These are phyloP conservation scores for Corythoichthys intestinalis DNA, from an alignment of 2,113 vertebrate species.

Conservation along the genomic window DNA sequence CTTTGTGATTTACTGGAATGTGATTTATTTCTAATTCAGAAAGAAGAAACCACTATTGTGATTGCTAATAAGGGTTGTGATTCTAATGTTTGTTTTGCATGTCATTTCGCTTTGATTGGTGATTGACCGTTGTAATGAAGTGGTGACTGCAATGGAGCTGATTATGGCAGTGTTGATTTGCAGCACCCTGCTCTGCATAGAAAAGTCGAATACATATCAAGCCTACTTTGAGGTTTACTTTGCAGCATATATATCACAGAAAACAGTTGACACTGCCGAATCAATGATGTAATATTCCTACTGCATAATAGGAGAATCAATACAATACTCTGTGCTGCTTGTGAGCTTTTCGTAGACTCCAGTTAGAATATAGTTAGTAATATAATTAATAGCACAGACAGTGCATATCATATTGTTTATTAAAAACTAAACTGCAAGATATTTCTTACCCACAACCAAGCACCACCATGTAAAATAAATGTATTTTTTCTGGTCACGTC, in stretches of 20 bases:
- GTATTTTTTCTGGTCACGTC: background rate
- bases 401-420: background rate
- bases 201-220: constrained; percentile 20
- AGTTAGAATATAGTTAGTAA: background rate
- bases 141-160: constrained; percentile 46
- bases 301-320: no score
- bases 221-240: constrained; percentile 6
- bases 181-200: constrained; percentile 53
- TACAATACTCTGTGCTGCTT: background rate
- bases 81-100: constrained; percentile 47
- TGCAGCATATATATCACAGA: constrained; percentile 14
- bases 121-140: constrained; percentile 29
- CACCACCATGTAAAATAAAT: background rate
- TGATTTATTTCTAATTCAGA: constrained; percentile 25
- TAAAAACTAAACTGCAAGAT: background rate
- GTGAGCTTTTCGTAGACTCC: background rate
- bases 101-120: constrained; percentile 40
- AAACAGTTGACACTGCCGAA: constrained; percentile 3
- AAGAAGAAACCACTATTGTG: constrained; percentile 13
- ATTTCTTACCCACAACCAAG: background rate
- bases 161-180: constrained; percentile 50
- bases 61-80: constrained; percentile 43
- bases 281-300: background rate
- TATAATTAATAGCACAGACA: background rate
- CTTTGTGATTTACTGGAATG: constrained; percentile 36